Percentiles rank a stretch among this genome's conserved stretches.
These are phyloP conservation scores for Puntigrus tetrazona DNA, from an alignment of 2,113 vertebrate genomes.

Conservation along the genomic window DNA sequence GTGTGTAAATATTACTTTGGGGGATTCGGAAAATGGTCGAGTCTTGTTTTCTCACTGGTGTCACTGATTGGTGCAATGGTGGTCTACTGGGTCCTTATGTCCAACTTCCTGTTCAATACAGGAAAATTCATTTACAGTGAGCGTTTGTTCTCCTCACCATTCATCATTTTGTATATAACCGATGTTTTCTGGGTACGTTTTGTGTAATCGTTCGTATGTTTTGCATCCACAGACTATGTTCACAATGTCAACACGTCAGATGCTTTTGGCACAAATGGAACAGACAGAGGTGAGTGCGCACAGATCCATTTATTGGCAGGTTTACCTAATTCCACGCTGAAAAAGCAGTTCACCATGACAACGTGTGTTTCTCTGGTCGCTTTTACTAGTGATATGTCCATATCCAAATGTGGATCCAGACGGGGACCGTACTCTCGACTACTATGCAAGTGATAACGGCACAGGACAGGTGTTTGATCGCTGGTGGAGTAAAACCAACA, in stretches of 20 bases:
- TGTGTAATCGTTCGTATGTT: not conserved
- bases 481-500: conserved; percentile 90
- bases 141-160: conserved; percentile 59
- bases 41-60: conserved; percentile 91
- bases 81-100: conserved; percentile 99
- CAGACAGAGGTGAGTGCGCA: conserved; percentile 79
- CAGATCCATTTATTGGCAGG: not conserved
- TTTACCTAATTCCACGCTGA: no score
- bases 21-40: conserved; percentile 90
- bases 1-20: conserved; percentile 96
- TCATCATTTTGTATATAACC: not conserved
- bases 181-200: not conserved
- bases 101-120: conserved; percentile 95
- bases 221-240: conserved; percentile 77
- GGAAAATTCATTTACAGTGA: conserved; percentile 96
- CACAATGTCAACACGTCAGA: conserved; percentile 86
- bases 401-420: conserved; percentile 62
- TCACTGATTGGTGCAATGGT: conserved; percentile 96
- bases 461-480: conserved; percentile 74
- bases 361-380: not conserved
- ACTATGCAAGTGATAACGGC: conserved; percentile 50
- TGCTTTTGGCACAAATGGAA: conserved; percentile 84
- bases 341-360: not conserved
- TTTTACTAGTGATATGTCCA: conserved; percentile 86
- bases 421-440: conserved; percentile 48